Evolutionary conservation across 2,888 invertebrate genomes (phyloP), one percentile per base, ranked within the genome.

Genomic region (Thumatha senex): DNA sequence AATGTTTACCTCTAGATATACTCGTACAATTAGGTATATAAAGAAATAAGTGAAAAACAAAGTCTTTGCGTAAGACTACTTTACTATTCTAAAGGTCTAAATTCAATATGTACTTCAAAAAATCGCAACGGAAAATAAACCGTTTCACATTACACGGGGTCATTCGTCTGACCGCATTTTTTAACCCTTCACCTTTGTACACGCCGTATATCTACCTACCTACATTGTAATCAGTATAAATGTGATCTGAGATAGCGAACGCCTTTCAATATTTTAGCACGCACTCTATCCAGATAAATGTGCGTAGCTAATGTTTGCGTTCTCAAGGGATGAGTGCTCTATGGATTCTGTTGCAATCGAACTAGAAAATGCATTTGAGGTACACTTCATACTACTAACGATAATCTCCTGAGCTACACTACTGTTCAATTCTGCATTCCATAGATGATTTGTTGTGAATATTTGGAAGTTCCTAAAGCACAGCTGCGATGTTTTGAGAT

Each of bases 221-320:
- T 24, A 24, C 18, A 5, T 57, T 64, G 80, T 88, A 88, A 89
- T 88, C 86, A 87, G 84, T 80, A 86, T 80, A 89, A 89, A 89
- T 88, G 84, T 76, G 84, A 82, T 82, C 73, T 72, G 65, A 79
- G 83, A 84, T 86, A 82, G 78, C 73, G 73, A 67, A 61, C 72
- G 67, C 77, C 78, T 78, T 73, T 87, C 86, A 86, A 89, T 89
- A 89, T 86, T 88, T 89, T 84, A 89, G 76, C 83, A 82, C 81
- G 79, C 83, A 82, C 80, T 82, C 81, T 77, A 87, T 85, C 84
- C 81, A 77, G 83, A 88, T 81, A 85, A 88, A 88, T 88, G 84
- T 73, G 2, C 4, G 31, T 31, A 75, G 66, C 60, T 71, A 78
- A 84, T 80, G 83, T 77, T 72, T 70, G 72, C 79, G 71, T 76